Evolutionary conservation across 2,113 vertebrate genomes (phyloP), one percentile per base, ranked within the genome.

Genomic region (Callipepla californica): DNA sequence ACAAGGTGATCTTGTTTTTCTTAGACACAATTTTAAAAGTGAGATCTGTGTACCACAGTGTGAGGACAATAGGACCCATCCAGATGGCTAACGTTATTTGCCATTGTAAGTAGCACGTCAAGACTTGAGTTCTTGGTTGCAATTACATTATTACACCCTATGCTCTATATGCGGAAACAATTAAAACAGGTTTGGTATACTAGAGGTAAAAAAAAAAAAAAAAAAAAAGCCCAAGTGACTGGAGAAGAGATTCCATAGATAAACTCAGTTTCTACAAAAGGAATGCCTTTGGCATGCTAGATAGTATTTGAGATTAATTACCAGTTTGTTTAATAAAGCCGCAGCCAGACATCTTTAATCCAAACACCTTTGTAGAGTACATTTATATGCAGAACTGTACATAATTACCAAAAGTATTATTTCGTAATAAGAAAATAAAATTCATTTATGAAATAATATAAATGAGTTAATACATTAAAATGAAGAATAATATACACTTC

Each of bases 281-380:
- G 44, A 96, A 93, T 57, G 81, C 47, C 75, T 76, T 81, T 90
- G 84, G 79, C 81, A 74, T 40, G 47, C 51, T 63, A 94, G 85
- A 81, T 78, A 95, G 89, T 95, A 90, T 77, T 91, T 75, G 32
- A 91, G 73, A 85, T 93, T 93, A 94, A 97, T 96, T 91, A 96
- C 61, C 66, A 95, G 78, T 81, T 94, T 89, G 48, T 94, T 96
- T 96, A 91, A 93, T 94, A 85, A 95, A 81, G 73, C 63, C 88
- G 48, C 55, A 83, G 68, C 42, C 87, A 96, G 86, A 95, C 90
- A 50, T 57, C 84, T 95, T 93, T 96, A 94, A 94, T 88, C 87
- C 86, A 92, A 92, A 92, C 66, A 89, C 87, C 81, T 96, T 89
- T 89, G 42, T 82, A 80, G 19, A 77, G 13, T 22, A 82, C 45